A percentile compares a stretch with the other conserved stretches of the same genome.
Evolutionary conservation across 1,140 invertebrate genomes (phyloP).

Genomic region (Trachymyrmex septentrionalis): DNA sequence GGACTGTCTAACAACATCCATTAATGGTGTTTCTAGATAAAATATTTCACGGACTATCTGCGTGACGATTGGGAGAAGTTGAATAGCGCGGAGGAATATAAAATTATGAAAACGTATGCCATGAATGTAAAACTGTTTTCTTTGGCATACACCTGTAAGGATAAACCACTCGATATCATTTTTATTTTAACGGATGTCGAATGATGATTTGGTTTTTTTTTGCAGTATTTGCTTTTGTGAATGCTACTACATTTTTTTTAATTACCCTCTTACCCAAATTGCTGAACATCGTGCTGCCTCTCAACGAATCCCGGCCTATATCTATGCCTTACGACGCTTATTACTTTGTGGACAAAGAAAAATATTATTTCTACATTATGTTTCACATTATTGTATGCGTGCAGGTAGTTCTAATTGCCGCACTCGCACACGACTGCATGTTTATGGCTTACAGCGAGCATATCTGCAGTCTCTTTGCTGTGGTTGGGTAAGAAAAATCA

Average conservation of each 20-base stretch:
- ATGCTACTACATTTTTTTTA: background rate
- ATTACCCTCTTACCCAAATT: background rate
- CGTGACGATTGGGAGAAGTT: background rate
- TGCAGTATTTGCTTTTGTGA: background rate
- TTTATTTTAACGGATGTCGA: background rate
- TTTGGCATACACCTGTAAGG: background rate
- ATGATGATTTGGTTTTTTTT: background rate
- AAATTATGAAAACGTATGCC: conserved; percentile 28
- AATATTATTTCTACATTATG: conserved; percentile 27
- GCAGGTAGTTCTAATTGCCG: rapidly evolving
- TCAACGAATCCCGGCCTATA: background rate
- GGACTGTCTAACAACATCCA: background rate
- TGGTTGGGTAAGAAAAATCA: background rate
- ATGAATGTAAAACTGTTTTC: background rate
- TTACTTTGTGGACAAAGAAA: background rate
- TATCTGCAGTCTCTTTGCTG: conserved; percentile 2
- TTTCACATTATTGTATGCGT: background rate
- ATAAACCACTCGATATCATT: background rate
- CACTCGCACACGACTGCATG: background rate
- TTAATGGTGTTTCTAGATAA: conserved; percentile 9
- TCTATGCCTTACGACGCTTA: background rate
- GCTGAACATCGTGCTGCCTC: background rate
- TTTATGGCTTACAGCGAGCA: background rate
- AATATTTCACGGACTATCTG: background rate
- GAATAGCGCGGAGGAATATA: background rate